Evolutionary conservation across 1,140 invertebrate genomes (phyloP).

Genomic region (Batillaria attramentaria): DNA sequence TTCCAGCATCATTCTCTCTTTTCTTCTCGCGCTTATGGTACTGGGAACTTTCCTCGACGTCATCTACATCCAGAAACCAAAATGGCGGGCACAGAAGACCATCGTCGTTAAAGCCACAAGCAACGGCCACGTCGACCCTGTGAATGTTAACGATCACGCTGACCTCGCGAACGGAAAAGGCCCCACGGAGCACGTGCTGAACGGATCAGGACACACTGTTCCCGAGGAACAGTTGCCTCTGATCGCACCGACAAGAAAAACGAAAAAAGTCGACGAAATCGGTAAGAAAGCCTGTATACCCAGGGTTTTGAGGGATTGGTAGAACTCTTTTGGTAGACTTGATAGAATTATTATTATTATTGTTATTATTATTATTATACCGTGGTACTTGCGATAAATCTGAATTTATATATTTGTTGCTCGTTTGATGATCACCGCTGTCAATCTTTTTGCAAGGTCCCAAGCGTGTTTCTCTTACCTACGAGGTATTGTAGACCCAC

Average conservation of each 20-base stretch:
- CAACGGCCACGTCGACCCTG: neutral
- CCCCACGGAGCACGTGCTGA: neutral
- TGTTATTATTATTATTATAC: too few species aligned
- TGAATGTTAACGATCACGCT: neutral
- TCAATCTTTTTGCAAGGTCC: too few species aligned
- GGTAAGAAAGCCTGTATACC: too few species aligned
- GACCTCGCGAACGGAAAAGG: neutral
- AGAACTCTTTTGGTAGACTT: too few species aligned
- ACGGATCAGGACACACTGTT: too few species aligned
- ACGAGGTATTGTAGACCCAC: too few species aligned
- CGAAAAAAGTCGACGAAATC: neutral
- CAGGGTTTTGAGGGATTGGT: too few species aligned
- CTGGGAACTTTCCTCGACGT: constrained; percentile 33
- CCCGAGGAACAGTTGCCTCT: neutral
- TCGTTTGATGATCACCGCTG: too few species aligned
- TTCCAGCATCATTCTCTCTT: constrained; percentile 4
- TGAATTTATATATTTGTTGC: too few species aligned
- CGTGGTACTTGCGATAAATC: too few species aligned
- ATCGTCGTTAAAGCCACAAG: neutral
- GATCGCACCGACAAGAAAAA: neutral
- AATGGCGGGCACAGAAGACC: neutral
- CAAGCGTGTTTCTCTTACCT: too few species aligned
- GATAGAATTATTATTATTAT: too few species aligned
- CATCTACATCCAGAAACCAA: constrained; percentile 33
- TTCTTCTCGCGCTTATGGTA: constrained; percentile 27